A percentile compares a stretch with the other conserved stretches of the same genome.
Evolutionary conservation across 1,140 invertebrate species (phyloP).

Genomic region (Pteromalus puparum): DNA sequence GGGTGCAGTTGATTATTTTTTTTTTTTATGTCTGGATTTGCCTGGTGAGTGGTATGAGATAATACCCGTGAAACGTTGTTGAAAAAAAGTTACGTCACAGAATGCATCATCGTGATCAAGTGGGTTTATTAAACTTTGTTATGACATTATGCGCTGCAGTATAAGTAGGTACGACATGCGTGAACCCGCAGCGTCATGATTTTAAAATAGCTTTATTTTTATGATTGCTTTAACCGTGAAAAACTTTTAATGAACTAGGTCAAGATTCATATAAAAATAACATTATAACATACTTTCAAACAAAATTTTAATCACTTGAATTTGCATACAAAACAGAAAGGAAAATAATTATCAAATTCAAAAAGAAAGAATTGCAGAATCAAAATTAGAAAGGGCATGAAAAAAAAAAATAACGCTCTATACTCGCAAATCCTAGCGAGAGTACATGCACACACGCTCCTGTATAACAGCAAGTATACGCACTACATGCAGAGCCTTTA

Average conservation of each 20-base stretch:
- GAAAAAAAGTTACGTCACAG: background rate
- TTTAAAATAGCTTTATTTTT: background rate
- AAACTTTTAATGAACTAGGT: background rate
- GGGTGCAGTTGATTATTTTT: too few relatives aligned
- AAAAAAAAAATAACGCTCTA: background rate
- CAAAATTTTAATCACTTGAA: background rate
- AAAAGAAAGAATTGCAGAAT: background rate
- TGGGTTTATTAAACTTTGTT: background rate
- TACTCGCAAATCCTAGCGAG: background rate
- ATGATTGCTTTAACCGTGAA: background rate
- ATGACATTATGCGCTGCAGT: background rate
- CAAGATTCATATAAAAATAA: background rate
- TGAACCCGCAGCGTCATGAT: background rate
- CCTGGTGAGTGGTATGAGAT: too few relatives aligned
- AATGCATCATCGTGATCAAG: background rate
- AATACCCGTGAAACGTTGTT: background rate
- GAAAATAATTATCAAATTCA: too few relatives aligned
- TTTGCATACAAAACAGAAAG: background rate
- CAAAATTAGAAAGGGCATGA: background rate
- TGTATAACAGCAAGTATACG: background rate
- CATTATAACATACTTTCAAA: too few relatives aligned
- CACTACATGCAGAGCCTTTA: background rate
- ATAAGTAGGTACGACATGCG: too few relatives aligned
- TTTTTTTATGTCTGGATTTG: too few relatives aligned
- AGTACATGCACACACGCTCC: background rate